A percentile compares a stretch with the other conserved stretches of the same genome.
Evolutionary conservation across 2,113 vertebrate species (phyloP).

Genomic region (Neopipo cinnamomea): DNA sequence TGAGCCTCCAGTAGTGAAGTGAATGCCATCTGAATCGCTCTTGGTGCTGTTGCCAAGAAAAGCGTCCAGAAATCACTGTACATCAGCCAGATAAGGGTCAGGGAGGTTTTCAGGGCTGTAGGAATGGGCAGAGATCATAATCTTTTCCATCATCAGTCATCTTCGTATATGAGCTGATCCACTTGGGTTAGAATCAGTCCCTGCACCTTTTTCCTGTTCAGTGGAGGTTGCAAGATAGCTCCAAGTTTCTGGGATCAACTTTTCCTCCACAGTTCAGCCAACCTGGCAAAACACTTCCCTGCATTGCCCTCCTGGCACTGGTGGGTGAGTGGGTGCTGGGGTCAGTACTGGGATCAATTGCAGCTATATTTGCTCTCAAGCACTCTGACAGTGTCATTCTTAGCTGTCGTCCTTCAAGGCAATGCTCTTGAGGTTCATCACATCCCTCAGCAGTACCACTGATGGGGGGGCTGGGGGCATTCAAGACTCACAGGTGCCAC

Average conservation of each 20-base stretch:
- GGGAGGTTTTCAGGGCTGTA: background rate
- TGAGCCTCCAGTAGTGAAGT: background rate
- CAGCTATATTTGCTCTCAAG: fast-evolving
- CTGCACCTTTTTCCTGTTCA: background rate
- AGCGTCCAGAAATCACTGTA: background rate
- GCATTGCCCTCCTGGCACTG: background rate
- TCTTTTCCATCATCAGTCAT: background rate
- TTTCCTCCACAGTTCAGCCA: background rate
- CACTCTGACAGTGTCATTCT: background rate
- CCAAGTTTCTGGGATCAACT: background rate
- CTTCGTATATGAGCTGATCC: background rate
- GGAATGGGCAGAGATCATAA: background rate
- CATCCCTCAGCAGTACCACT: background rate
- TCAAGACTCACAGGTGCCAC: background rate
- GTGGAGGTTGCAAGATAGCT: background rate
- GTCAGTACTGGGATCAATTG: background rate
- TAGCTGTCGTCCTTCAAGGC: background rate
- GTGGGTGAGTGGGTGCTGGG: background rate
- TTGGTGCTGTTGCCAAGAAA: background rate
- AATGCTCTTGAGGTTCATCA: background rate
- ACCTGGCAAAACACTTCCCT: background rate
- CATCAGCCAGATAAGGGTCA: background rate
- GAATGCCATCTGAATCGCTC: background rate
- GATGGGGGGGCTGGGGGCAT: background rate
- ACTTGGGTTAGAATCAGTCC: background rate